Evolutionary conservation across 2,113 vertebrate genomes (phyloP), one percentile per base, ranked within the genome.

Genomic region (Dromiciops gliroides): DNA sequence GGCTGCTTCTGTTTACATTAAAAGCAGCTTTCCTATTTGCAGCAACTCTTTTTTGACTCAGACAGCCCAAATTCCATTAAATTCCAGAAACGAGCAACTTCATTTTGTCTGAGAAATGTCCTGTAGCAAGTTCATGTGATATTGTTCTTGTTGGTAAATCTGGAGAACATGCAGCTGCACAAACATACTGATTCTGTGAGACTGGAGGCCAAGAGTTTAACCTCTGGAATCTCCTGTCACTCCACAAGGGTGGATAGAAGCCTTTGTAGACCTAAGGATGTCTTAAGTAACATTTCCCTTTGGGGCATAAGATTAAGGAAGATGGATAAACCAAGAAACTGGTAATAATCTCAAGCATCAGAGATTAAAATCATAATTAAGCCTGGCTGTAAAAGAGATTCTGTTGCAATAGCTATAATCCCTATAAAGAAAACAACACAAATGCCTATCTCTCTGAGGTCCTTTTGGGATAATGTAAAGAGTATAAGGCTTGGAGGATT

Each of bases 151-250:
- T 97, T 95, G 12, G 90, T 96, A 96, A 97, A 22, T 97, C 91
- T 91, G 95, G 93, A 96, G 98, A 97, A 94, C 96, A 89, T 91
- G 90, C 97, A 98, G 97, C 98, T 99, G 97, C 96, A 97, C 97
- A 98, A 98, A 97, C 94, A 94, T 90, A 37, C 75, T 94, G 94
- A 53, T 97, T 97, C 96, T 97, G 53, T 75, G 93, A 95, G 92
- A 93, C 95, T 93, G 8, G 92, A 95, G 23, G 0, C 9, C 47
- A 4, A 47, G 25, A 90, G 93, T 96, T 98, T 50, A 92, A 96
- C 53, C 94, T 97, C 95, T 94, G 47, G 97, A 98, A 96, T 97
- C 97, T 95, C 97, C 91, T 95, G 94, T 95, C 95, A 89, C 1
- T 4, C 50, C 94, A 89, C 88, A 90, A 75, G 97, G 97, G 93